A percentile compares a stretch with the other conserved stretches of the same genome.
Evolutionary conservation across 2,797 vertebrate species (phyloP).

Genomic region (Ctenopoma kingsleyae): DNA sequence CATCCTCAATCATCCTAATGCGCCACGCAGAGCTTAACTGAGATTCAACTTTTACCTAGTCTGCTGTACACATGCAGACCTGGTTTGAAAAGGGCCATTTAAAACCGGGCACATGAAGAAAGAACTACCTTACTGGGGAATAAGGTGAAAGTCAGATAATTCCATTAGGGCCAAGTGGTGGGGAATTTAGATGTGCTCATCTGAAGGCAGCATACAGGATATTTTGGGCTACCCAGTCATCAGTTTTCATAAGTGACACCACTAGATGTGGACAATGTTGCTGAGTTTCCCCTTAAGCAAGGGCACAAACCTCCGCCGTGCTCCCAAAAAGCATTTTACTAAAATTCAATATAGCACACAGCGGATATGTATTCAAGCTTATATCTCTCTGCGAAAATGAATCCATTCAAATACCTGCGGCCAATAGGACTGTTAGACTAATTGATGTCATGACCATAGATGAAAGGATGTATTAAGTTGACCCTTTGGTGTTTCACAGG

Average conservation of each 20-base stretch:
- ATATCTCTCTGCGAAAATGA: constrained; percentile 43
- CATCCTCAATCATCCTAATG: constrained; percentile 80
- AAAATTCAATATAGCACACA: constrained; percentile 27
- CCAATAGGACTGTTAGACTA: constrained; percentile 67
- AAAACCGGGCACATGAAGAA: constrained; percentile 9
- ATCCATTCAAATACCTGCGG: constrained; percentile 63
- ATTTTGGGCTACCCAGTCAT: constrained; percentile 26
- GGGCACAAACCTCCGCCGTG: constrained; percentile 7
- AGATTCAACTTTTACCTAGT: constrained; percentile 62
- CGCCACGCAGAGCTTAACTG: constrained; percentile 63
- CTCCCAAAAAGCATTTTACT: constrained; percentile 16
- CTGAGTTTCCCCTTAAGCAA: constrained; percentile 13
- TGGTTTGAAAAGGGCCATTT: constrained; percentile 7
- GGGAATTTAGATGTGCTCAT: constrained; percentile 39
- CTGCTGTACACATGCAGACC: constrained; percentile 30
- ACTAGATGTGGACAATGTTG: neutral
- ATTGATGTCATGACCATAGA: constrained; percentile 66
- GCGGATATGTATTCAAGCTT: constrained; percentile 43
- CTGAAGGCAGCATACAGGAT: constrained; percentile 22
- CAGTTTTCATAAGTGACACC: constrained; percentile 38
- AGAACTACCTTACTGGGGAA: constrained; percentile 8
- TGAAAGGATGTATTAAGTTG: constrained; percentile 62
- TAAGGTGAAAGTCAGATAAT: constrained; percentile 44
- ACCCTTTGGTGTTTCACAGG: constrained; percentile 58
- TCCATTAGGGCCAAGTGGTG: constrained; percentile 42